Percentiles rank a stretch among this genome's conserved stretches.
Evolutionary conservation across 2,113 vertebrate species (phyloP).

Genomic region (Ceratotherium simum): DNA sequence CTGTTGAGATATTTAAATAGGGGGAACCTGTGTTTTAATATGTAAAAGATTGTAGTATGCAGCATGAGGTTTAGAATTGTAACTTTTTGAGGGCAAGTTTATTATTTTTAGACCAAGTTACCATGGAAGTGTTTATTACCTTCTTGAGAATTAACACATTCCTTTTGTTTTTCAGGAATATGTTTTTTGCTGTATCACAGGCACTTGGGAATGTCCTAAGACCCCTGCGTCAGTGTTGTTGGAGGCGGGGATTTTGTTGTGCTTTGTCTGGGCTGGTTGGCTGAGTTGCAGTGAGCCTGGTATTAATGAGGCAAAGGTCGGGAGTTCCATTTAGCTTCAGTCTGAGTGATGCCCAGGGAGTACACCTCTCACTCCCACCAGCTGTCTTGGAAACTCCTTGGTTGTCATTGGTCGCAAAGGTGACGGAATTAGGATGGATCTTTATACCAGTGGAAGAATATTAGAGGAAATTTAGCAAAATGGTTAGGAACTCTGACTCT

Average conservation of each 20-base stretch:
- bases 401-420: constrained; percentile 73
- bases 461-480: constrained; percentile 57
- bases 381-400: constrained; percentile 70
- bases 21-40: neutral
- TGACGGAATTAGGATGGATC: constrained; percentile 37
- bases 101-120: constrained; percentile 66
- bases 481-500: constrained; percentile 43
- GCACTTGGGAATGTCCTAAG: constrained; percentile 40
- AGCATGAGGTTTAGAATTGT: constrained; percentile 35
- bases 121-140: constrained; percentile 64
- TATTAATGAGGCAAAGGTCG: constrained; percentile 80
- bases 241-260: constrained; percentile 45
- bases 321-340: constrained; percentile 73
- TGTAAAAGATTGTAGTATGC: constrained; percentile 56
- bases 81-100: constrained; percentile 63
- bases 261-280: constrained; percentile 74
- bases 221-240: neutral
- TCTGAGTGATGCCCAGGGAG: constrained; percentile 60
- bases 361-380: constrained; percentile 56
- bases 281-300: constrained; percentile 72
- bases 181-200: constrained; percentile 51
- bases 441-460: constrained; percentile 32
- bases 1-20: constrained; percentile 53
- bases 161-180: constrained; percentile 68
- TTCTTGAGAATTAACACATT: constrained; percentile 56